A percentile compares a stretch with the other conserved stretches of the same genome.
phyloP scores from a whole-genome alignment of 2,797 vertebrate species.

The Falco berigora region DNA sequence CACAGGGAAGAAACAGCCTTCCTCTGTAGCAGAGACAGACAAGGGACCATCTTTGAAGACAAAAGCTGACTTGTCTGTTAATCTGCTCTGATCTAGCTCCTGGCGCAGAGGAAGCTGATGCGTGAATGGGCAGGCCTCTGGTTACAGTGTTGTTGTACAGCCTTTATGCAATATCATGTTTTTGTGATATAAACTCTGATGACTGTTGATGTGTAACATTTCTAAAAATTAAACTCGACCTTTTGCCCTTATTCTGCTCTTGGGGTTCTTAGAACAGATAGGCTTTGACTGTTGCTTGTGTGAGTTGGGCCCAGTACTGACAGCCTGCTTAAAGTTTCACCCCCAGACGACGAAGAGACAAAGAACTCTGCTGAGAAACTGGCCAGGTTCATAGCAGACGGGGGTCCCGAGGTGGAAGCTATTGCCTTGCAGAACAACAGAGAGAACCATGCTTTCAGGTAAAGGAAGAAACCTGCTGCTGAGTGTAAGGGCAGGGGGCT shows the following conservation, averaged over 20 bases:
- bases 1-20: neutral
- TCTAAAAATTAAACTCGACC: conserved; percentile 52
- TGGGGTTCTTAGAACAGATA: conserved; percentile 87
- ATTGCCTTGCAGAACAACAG: conserved; percentile 87
- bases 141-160: neutral
- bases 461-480: neutral
- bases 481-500: rapidly evolving
- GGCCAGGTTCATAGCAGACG: conserved; percentile 90
- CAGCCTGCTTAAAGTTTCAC: conserved; percentile 99
- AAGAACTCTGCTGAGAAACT: conserved; percentile 88
- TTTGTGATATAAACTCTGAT: conserved; percentile 41
- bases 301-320: conserved; percentile 95
- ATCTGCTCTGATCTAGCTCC: neutral
- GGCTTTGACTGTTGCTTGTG: conserved; percentile 88
- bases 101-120: neutral
- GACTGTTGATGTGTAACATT: conserved; percentile 50
- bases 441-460: conserved; percentile 90
- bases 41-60: neutral
- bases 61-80: neutral
- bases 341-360: conserved; percentile 92
- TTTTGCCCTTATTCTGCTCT: conserved; percentile 76
- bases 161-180: neutral
- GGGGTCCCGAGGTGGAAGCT: conserved; percentile 90
- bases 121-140: neutral
- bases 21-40: neutral